A percentile compares a stretch with the other conserved stretches of the same genome.
phyloP scores from a whole-genome alignment of 30 jellyfish, hydroid and myxozoan genomes.

The Pelagia noctiluca region DNA sequence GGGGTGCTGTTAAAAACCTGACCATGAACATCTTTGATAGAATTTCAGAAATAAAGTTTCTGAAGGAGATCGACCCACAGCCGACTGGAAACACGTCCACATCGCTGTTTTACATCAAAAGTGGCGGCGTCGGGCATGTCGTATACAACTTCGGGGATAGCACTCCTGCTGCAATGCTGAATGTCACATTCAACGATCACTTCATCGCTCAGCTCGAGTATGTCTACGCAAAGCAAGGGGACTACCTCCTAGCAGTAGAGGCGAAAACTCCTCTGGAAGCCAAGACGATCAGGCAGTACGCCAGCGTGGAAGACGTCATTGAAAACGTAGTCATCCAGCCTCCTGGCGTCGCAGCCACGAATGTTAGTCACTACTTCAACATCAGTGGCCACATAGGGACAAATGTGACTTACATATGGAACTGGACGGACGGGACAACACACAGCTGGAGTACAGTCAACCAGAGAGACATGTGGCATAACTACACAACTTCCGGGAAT shows the following conservation, averaged over 20 bases:
- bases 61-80: constrained; percentile 53
- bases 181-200: constrained; percentile 27
- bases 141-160: constrained; percentile 62
- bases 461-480: constrained; percentile 57
- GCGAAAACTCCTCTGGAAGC: constrained; percentile 59
- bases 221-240: constrained; percentile 39
- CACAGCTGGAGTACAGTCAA: constrained; percentile 59
- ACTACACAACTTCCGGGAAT: constrained; percentile 76
- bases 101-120: constrained; percentile 17
- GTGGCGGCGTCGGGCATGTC: constrained; percentile 43
- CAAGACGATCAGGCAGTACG: constrained; percentile 53
- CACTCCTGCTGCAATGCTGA: constrained; percentile 20
- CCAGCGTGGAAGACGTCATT: constrained; percentile 67
- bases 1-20: constrained; percentile 23
- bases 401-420: constrained; percentile 78
- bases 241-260: constrained; percentile 37
- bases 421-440: constrained; percentile 69
- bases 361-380: constrained; percentile 14
- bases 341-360: constrained; percentile 75
- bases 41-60: constrained; percentile 21
- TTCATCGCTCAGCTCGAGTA: constrained; percentile 34
- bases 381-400: constrained; percentile 64
- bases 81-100: constrained; percentile 58
- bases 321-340: constrained; percentile 32
- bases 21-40: constrained; percentile 33